Evolutionary conservation across 1,140 invertebrate species (phyloP), one percentile per base, ranked within the genome.

Genomic region (Halyomorpha halys): DNA sequence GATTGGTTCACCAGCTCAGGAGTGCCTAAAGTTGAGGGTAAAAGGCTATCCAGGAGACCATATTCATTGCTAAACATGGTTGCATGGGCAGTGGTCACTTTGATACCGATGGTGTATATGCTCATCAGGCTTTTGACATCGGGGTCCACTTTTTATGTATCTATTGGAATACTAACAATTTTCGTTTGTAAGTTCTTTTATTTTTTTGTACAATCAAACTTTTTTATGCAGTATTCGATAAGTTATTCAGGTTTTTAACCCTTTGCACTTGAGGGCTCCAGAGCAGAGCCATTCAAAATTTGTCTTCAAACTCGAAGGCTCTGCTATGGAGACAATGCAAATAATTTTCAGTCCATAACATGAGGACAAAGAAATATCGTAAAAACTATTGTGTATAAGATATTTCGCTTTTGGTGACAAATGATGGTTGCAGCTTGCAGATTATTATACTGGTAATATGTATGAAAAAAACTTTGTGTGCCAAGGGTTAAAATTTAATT

Each of bases 1-100:
- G 86, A 89, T 75, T 92, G 89, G 74, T 91, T 90, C 71, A 74
- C 79, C 56, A 82, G 83, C 15, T 89, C 87, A 18, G 86, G 86
- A 4, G 79, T 89, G 4, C 75, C 79, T 72, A 77, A 79, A 73
- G 73, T 83, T 39, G 78, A 83, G 59, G 73, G 75, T 11, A 82
- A 84, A 65, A 73, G 73, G 64, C 53, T 83, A 18, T 73, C 77
- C 2, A 80, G 82, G 18, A 78, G 87, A 60, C 74, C 81, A 25
- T 86, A 81, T 72, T 83, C 86, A 0, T 71, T 91, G 11, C 47
- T 91, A 1, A 91, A 91, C 73, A 83, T 21, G 70, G 71, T 79
- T 1, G 77, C 79, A 64, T 93, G 90, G 70, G 79, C 80, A 0
- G 70, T 83, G 13, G 72, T 86, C 45, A 83, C 88, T 51, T 74